Evolutionary conservation across 2,888 invertebrate genomes (phyloP).

Genomic region (Leptinotarsa peninsularis): DNA sequence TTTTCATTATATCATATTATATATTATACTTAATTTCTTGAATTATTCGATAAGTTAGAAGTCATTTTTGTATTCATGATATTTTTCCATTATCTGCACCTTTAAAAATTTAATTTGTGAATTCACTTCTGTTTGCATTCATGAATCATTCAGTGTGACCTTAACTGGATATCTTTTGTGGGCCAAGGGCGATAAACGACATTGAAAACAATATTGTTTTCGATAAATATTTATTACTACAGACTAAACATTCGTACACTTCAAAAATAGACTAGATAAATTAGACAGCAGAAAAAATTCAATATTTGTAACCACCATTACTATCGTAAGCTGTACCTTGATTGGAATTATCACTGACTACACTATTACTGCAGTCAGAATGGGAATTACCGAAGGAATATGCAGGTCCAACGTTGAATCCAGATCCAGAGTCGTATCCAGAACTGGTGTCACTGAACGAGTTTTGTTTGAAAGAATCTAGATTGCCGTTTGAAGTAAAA

Average conservation of each 20-base stretch:
- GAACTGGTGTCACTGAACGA: too few species aligned
- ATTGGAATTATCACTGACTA: conserved; percentile 36
- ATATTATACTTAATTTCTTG: too few species aligned
- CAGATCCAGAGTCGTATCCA: conserved; percentile 22
- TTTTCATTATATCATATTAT: too few species aligned
- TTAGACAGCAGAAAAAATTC: conserved; percentile 25
- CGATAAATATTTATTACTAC: conserved; percentile 6
- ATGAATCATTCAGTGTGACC: too few species aligned
- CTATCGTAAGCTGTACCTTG: conserved; percentile 46
- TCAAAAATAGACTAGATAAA: conserved; percentile 39
- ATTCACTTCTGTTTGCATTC: too few species aligned
- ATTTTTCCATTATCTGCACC: too few species aligned
- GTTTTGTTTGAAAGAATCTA: background rate
- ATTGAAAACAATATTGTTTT: background rate
- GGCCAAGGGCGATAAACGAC: too few species aligned
- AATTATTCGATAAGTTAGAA: too few species aligned
- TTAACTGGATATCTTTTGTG: too few species aligned
- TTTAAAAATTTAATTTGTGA: too few species aligned
- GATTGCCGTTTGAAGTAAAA: background rate
- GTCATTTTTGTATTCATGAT: too few species aligned
- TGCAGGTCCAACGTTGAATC: conserved; percentile 27
- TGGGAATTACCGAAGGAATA: conserved; percentile 38
- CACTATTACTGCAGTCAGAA: conserved; percentile 34
- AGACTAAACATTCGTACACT: conserved; percentile 20
- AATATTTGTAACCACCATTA: conserved; percentile 57